phyloP scores from a whole-genome alignment of 2,888 invertebrate species.

The Deladenus siricidicola region DNA sequence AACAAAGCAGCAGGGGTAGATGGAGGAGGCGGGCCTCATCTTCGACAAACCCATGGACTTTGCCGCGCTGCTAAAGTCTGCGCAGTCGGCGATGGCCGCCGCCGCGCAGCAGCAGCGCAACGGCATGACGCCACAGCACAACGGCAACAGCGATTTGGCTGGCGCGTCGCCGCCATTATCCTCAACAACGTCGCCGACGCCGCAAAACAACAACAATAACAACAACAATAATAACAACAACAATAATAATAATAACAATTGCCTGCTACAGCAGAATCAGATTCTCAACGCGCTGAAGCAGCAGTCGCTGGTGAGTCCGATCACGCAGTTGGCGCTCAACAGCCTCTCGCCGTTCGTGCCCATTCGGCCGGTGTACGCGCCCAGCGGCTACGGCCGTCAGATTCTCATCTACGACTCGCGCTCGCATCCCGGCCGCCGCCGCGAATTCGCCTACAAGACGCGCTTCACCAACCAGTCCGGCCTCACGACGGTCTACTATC shows the following conservation, averaged over 20 bases:
- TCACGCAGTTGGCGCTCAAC: constrained; percentile 1
- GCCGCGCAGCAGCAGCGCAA: background rate
- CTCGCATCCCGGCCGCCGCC: constrained; percentile 32
- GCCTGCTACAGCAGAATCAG: background rate
- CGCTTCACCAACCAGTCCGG: constrained; percentile 38
- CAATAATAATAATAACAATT: background rate
- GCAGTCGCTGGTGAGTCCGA: background rate
- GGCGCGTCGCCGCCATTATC: background rate
- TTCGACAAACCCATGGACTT: background rate
- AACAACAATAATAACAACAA: background rate
- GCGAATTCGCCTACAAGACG: constrained; percentile 38
- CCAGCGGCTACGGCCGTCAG: constrained; percentile 36
- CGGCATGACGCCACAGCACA: background rate
- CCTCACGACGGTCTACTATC: constrained; percentile 34
- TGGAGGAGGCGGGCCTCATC: background rate
- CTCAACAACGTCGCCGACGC: background rate
- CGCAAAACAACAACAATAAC: constrained; percentile 5
- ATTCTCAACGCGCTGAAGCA: background rate
- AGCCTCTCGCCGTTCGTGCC: constrained; percentile 18
- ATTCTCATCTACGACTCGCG: constrained; percentile 37
- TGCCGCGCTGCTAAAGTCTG: background rate
- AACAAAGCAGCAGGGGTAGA: no score
- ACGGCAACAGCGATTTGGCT: no score
- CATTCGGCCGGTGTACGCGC: constrained; percentile 31
- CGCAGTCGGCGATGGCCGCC: background rate